Evolutionary conservation across 1,140 invertebrate genomes (phyloP).

Genomic region (Linepithema humile): DNA sequence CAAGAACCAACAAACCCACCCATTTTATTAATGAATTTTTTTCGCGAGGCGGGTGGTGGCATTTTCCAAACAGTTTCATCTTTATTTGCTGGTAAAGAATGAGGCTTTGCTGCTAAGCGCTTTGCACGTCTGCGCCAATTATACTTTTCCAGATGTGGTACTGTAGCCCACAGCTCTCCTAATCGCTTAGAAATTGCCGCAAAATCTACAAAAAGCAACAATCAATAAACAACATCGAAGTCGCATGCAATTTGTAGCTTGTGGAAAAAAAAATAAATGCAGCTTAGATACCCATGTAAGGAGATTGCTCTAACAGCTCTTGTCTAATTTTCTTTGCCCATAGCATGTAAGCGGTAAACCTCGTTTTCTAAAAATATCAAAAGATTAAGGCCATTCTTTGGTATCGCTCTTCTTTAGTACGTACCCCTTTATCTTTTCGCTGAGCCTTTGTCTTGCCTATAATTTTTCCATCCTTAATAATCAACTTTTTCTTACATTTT

Average conservation of each 20-base stretch:
- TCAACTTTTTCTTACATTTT: constrained; percentile 90
- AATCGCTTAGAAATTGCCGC: constrained; percentile 91
- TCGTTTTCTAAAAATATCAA: constrained; percentile 86
- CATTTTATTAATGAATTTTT: constrained; percentile 84
- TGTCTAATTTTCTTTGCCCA: constrained; percentile 94
- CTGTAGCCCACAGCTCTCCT: constrained; percentile 93
- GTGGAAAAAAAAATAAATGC: constrained; percentile 52
- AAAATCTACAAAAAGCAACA: constrained; percentile 87
- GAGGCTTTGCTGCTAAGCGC: constrained; percentile 86
- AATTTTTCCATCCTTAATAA: constrained; percentile 90
- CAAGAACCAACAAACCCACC: constrained; percentile 71
- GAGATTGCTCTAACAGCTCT: constrained; percentile 89
- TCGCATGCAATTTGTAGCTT: constrained; percentile 29
- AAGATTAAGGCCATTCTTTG: constrained; percentile 56
- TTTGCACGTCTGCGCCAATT: constrained; percentile 92
- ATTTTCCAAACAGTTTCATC: constrained; percentile 81
- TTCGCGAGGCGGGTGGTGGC: constrained; percentile 79
- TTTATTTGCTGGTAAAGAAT: constrained; percentile 72
- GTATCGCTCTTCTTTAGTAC: constrained; percentile 66
- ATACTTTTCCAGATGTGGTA: constrained; percentile 86
- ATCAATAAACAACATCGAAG: constrained; percentile 75
- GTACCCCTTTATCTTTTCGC: constrained; percentile 91
- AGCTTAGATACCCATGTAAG: constrained; percentile 88
- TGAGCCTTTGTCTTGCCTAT: constrained; percentile 89
- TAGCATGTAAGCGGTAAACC: constrained; percentile 95